A percentile compares a stretch with the other conserved stretches of the same genome.
These are phyloP conservation scores for Turnix velox DNA, from an alignment of 2,113 vertebrate genomes.

Conservation along the genomic window DNA sequence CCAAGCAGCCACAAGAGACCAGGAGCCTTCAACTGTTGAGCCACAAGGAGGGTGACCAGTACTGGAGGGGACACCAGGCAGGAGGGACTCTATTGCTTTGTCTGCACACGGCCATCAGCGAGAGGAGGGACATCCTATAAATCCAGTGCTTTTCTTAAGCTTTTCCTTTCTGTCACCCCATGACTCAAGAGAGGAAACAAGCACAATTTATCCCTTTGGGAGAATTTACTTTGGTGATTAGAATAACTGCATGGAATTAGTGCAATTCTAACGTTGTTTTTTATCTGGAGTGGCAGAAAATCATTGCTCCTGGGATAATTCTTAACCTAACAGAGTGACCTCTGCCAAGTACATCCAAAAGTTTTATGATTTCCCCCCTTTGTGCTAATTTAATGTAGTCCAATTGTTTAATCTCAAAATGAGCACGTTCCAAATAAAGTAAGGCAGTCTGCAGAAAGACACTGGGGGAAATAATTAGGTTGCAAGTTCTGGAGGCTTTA, in stretches of 20 bases:
- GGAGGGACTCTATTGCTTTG: background rate
- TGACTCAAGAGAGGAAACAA: background rate
- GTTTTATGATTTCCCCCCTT: slow-evolving; percentile 45
- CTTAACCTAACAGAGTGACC: slow-evolving; percentile 38
- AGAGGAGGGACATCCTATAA: background rate
- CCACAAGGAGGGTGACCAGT: fast-evolving
- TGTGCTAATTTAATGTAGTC: slow-evolving; percentile 49
- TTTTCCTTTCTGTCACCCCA: background rate
- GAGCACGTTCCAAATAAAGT: slow-evolving; percentile 59
- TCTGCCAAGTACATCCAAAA: slow-evolving; percentile 28
- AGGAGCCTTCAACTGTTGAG: fast-evolving
- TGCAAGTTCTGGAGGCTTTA: slow-evolving; percentile 74
- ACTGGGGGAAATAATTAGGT: slow-evolving; percentile 74
- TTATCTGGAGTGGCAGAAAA: slow-evolving; percentile 57
- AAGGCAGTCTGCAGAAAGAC: slow-evolving; percentile 53
- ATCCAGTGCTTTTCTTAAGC: background rate
- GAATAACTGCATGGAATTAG: slow-evolving; percentile 48
- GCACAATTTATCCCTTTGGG: background rate
- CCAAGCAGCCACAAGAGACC: fast-evolving
- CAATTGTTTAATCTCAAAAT: slow-evolving; percentile 51
- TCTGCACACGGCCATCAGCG: fast-evolving
- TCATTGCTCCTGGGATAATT: slow-evolving; percentile 50
- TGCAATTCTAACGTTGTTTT: background rate
- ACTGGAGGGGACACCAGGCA: fast-evolving
- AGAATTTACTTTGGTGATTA: slow-evolving; percentile 58